Evolutionary conservation across 2,888 invertebrate genomes (phyloP).

Genomic region (Petrolisthes cinctipes): DNA sequence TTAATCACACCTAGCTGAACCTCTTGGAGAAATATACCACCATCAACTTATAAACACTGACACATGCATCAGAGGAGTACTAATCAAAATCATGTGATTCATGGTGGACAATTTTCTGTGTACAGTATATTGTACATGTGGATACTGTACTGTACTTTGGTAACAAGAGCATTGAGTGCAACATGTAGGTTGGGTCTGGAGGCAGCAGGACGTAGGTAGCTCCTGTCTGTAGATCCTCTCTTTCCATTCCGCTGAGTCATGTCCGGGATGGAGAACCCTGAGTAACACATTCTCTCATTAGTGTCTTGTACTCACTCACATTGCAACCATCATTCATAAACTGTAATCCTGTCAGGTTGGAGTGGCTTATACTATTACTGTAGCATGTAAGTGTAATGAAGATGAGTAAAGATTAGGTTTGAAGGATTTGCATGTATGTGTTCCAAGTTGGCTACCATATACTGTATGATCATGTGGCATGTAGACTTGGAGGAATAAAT

Average conservation of each 20-base stretch:
- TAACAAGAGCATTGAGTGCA: conserved; percentile 24
- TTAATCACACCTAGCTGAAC: no score
- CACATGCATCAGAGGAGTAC: not conserved
- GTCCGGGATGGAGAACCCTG: conserved; percentile 49
- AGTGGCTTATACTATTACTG: no score
- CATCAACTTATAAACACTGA: not conserved
- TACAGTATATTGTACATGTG: not conserved
- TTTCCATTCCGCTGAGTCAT: conserved; percentile 27
- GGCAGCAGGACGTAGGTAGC: conserved; percentile 25
- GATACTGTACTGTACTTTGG: conserved; percentile 33
- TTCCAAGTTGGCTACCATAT: no score
- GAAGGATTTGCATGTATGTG: no score
- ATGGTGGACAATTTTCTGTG: not conserved
- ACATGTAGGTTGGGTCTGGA: conserved; percentile 30
- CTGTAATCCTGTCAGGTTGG: no score
- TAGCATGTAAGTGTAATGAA: no score
- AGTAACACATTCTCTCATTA: no score
- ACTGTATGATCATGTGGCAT: no score
- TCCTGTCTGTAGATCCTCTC: conserved; percentile 17
- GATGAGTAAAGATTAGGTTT: no score
- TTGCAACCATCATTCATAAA: no score
- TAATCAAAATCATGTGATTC: not conserved
- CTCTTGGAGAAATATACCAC: not conserved
- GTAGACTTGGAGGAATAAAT: no score
- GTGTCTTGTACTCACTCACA: no score